Conservation (phyloP, 2,113 vertebrate species). For the Forbesichthys papilliferus region DNA sequence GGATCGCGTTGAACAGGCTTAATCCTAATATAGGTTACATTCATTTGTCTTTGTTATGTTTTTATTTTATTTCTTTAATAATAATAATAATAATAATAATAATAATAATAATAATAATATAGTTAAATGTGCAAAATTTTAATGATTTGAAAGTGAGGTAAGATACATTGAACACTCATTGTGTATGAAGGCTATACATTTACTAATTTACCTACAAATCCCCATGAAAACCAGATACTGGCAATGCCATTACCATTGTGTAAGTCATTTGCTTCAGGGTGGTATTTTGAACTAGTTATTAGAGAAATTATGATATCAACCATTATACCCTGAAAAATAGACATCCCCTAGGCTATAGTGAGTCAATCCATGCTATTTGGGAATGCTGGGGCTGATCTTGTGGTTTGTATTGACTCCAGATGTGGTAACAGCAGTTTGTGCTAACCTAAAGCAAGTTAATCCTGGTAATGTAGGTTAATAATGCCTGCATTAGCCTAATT, state of each 20-base stretch:
- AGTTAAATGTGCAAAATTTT: too few species aligned
- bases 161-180: too few species aligned
- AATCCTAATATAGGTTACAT: too few species aligned
- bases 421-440: conserved; percentile 29
- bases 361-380: conserved; percentile 7
- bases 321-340: not conserved
- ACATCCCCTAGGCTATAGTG: conserved; percentile 15
- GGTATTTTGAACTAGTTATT: not conserved
- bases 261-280: not conserved
- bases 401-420: conserved; percentile 11
- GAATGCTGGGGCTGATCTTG: conserved; percentile 13
- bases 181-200: too few species aligned
- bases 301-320: not conserved
- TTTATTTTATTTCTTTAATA: too few species aligned
- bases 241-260: not conserved
- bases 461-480: conserved; percentile 30
- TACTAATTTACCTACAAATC: not conserved
- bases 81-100: too few species aligned
- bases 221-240: not conserved
- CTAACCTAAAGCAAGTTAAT: conserved; percentile 25
- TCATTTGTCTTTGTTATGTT: too few species aligned
- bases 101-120: too few species aligned
- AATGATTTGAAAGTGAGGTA: too few species aligned
- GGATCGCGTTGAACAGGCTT: too few species aligned
- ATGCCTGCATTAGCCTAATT: conserved; percentile 14